Conservation (phyloP, 2,888 invertebrate species). For the Scelioninae gen. 1 region DNA sequence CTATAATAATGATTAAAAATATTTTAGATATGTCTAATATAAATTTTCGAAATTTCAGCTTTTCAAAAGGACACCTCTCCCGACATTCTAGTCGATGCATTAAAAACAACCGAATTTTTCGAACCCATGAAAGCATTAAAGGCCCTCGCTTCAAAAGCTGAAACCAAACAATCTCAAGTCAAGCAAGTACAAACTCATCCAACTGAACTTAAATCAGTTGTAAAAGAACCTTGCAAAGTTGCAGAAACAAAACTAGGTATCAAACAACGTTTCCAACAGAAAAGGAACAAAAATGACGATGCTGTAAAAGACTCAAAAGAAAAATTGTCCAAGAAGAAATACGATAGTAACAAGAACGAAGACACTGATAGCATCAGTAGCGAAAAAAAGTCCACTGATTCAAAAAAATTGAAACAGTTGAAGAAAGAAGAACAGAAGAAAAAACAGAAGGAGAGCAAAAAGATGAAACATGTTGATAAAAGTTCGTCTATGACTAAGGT, state of each 20-base stretch:
- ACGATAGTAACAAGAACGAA: conserved; percentile 74
- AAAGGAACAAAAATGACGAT: conserved; percentile 83
- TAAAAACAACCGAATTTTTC: conserved; percentile 86
- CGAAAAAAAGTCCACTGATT: conserved; percentile 77
- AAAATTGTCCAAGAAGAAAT: conserved; percentile 82
- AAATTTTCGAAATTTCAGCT: conserved; percentile 82
- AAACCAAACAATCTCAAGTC: conserved; percentile 82
- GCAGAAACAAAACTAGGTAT: conserved; percentile 86
- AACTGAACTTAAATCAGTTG: conserved; percentile 81
- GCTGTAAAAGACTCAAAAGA: conserved; percentile 76
- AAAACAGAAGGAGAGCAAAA: conserved; percentile 87
- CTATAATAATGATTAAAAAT: too few species aligned
- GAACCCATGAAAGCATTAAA: conserved; percentile 86
- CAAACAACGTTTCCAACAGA: conserved; percentile 87
- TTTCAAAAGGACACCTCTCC: conserved; percentile 84
- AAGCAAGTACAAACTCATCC: conserved; percentile 86
- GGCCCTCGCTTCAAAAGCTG: conserved; percentile 83
- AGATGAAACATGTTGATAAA: conserved; percentile 84
- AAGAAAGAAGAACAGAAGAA: conserved; percentile 90
- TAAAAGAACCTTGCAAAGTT: conserved; percentile 83
- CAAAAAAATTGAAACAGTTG: conserved; percentile 90
- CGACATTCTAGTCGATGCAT: conserved; percentile 85
- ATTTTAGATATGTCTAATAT: too few species aligned
- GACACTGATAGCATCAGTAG: conserved; percentile 56
- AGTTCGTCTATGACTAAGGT: conserved; percentile 83